Base-by-base conservation (phyloP, 1,140 invertebrate genomes). In the Drosophila ficusphila region DNA sequence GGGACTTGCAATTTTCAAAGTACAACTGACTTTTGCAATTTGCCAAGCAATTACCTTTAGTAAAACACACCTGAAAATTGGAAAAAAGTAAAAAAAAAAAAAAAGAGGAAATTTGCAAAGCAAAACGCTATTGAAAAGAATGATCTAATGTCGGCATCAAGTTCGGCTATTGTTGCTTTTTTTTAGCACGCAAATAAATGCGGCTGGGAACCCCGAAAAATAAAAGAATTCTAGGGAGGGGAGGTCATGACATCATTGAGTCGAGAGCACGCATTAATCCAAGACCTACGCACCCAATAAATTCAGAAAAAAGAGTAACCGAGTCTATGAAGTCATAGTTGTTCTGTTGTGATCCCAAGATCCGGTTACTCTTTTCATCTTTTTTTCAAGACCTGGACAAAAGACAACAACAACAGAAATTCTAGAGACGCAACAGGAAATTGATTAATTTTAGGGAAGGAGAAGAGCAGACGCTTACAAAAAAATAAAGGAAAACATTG, bases 291-390 rank as follows among this genome's bases (percentile, higher is more conserved):
- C 60, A 46, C 39, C 39, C 21, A 54, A 60, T 21, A 9, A 11
- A 19, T 9, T 9, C 36, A 25, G 23, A 33, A 21, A n/a, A 42
- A 12, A 6, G 8, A 27, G 21, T 12, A 41, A n/a, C 14, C 21
- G n/a, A 62, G 14, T 16, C 46, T 33, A 29, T 67, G 64, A 67
- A 67, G 64, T 68, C 64, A 68, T 67, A 62, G 34, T 44, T 44
- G 25, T 18, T 52, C 52, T 67, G 64, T 67, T 67, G 18, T 67
- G 64, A 36, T 67, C 46, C 19, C 0, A 27, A 41, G 41, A 41
- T 52, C 64, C 64, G 61, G 64, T 67, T 65, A 6, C 18, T 49
- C 27, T n/a, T 34, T 16, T 61, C 27, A 12, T 49, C 27, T n/a
- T 34, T 16, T 61, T 36, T 29, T 27, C 44, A 33, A 65, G 41